These are phyloP conservation scores for Delphinapterus leucas DNA, from an alignment of 2,113 vertebrate species.

Conservation along the genomic window DNA sequence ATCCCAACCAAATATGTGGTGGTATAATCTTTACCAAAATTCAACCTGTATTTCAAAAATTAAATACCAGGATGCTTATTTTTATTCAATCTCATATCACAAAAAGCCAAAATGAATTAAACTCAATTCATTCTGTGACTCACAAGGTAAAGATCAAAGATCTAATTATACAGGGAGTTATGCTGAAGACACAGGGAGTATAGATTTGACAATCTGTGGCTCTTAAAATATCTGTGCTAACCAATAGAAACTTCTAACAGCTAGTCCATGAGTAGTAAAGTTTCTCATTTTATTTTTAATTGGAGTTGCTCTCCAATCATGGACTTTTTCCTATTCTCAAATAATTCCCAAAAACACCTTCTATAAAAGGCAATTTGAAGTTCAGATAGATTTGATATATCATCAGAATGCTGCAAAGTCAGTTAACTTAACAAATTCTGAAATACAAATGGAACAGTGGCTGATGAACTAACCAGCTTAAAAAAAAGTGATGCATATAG, in stretches of 20 bases:
- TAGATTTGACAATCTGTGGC: background rate
- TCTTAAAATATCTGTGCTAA: constrained; percentile 10
- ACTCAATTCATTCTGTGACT: background rate
- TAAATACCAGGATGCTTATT: background rate
- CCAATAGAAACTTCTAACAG: background rate
- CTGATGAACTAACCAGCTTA: background rate
- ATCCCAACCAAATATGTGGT: background rate
- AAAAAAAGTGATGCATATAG: background rate
- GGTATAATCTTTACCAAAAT: background rate
- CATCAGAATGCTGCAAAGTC: background rate
- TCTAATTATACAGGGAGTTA: background rate
- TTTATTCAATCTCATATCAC: background rate
- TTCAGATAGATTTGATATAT: background rate
- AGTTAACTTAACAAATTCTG: background rate
- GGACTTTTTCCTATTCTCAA: background rate
- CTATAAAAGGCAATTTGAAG: background rate
- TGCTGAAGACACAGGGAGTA: background rate
- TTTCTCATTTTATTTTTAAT: background rate
- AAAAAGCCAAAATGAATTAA: background rate
- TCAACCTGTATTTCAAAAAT: background rate
- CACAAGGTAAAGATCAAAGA: background rate
- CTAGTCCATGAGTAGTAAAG: background rate
- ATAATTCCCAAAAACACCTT: background rate
- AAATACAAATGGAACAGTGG: background rate
- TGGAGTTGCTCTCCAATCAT: background rate